Conservation (phyloP, 2,888 invertebrate genomes). For the Oscheius onirici region DNA sequence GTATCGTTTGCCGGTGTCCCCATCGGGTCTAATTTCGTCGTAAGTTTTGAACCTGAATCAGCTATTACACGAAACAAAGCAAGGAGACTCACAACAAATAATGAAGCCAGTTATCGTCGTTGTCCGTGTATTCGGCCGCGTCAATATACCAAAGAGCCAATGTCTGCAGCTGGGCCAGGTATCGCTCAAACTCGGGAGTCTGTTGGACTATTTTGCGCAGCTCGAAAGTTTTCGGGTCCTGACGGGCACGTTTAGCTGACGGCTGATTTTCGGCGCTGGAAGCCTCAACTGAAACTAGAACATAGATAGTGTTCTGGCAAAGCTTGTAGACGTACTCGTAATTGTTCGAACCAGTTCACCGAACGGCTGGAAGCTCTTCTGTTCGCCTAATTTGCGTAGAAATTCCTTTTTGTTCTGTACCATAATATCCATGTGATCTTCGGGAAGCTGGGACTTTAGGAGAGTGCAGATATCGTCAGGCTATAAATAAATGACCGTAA, state of each 20-base stretch:
- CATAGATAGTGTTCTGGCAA: neutral
- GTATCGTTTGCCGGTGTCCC: slow-evolving; percentile 75
- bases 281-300: neutral
- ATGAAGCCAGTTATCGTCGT: slow-evolving; percentile 87
- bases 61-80: neutral
- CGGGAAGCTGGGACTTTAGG: slow-evolving; percentile 51
- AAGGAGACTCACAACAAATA: slow-evolving; percentile 63
- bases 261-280: neutral
- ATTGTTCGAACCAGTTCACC: slow-evolving; percentile 78
- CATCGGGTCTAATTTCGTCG: slow-evolving; percentile 30
- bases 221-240: slow-evolving; percentile 35
- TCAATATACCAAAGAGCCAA: slow-evolving; percentile 86
- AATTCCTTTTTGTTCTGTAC: slow-evolving; percentile 42
- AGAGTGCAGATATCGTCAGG: slow-evolving; percentile 60
- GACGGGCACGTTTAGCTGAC: neutral
- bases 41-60: neutral
- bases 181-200: slow-evolving; percentile 80
- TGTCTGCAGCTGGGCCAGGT: slow-evolving; percentile 86
- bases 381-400: slow-evolving; percentile 31
- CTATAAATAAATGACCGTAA: slow-evolving; percentile 22
- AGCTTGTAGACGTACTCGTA: neutral
- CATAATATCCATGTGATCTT: slow-evolving; percentile 49
- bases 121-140: slow-evolving; percentile 91
- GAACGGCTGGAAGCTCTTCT: slow-evolving; percentile 79
- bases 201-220: slow-evolving; percentile 72